A percentile compares a stretch with the other conserved stretches of the same genome.
Evolutionary conservation across 2,888 invertebrate genomes (phyloP).

Genomic region (Onchidella celtica): DNA sequence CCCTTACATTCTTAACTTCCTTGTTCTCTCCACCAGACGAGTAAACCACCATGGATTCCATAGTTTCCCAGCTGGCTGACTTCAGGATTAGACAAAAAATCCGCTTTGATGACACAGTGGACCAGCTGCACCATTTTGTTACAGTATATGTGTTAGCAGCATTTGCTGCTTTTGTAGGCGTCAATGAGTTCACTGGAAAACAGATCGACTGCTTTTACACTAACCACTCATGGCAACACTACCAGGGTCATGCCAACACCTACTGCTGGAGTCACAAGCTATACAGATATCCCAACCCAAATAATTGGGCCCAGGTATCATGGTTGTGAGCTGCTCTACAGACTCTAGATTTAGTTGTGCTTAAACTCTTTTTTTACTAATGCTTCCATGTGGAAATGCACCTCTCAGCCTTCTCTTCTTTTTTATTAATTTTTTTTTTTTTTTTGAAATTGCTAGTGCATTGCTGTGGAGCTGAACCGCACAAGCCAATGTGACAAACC

Average conservation of each 20-base stretch:
- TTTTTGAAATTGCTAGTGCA: too few species aligned
- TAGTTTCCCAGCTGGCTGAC: conserved; percentile 38
- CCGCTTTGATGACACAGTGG: conserved; percentile 50
- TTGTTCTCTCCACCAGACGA: too few species aligned
- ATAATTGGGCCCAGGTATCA: conserved; percentile 39
- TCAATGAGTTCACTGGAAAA: conserved; percentile 47
- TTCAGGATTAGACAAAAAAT: conserved; percentile 45
- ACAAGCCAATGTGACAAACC: too few species aligned
- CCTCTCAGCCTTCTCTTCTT: too few species aligned
- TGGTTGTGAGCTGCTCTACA: too few species aligned
- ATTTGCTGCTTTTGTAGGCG: conserved; percentile 46
- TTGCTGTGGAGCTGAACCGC: too few species aligned
- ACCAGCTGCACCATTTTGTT: conserved; percentile 55
- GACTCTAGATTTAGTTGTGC: too few species aligned
- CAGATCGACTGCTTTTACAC: conserved; percentile 50
- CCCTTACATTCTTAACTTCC: neutral
- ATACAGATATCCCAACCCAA: conserved; percentile 48
- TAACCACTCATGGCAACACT: conserved; percentile 43
- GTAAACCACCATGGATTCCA: conserved; percentile 36
- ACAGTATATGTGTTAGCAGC: conserved; percentile 52
- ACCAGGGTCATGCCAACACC: conserved; percentile 52
- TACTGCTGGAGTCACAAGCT: conserved; percentile 53
- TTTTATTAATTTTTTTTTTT: too few species aligned
- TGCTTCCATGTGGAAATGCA: too few species aligned
- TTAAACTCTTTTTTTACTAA: too few species aligned